These are phyloP conservation scores for Drosophila nigricruria DNA, from an alignment of 2,888 invertebrate genomes.

Conservation along the genomic window DNA sequence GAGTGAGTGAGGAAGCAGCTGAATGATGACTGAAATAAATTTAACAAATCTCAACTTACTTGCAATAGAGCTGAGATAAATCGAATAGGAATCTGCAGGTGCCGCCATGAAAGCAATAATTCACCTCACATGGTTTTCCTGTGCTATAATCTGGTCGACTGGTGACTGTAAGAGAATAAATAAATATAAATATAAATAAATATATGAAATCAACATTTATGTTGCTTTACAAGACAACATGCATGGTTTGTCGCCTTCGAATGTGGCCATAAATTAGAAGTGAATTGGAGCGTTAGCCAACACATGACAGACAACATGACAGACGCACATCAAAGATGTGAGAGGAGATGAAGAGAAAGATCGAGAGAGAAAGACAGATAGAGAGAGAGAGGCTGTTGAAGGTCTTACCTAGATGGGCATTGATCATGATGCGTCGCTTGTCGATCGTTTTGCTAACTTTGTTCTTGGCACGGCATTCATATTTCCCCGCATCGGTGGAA, in stretches of 20 bases:
- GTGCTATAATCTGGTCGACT: constrained; percentile 84
- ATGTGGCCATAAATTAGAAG: constrained; percentile 75
- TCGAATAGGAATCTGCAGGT: constrained; percentile 93
- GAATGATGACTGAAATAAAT: constrained; percentile 1
- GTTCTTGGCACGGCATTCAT: constrained; percentile 92
- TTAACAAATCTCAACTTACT: constrained; percentile 87
- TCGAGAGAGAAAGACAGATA: neutral
- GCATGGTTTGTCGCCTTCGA: constrained; percentile 55
- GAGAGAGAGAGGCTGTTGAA: constrained; percentile 1
- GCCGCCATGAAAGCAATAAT: constrained; percentile 94
- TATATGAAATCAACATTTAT: constrained; percentile 11
- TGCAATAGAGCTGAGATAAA: constrained; percentile 93
- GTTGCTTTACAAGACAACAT: constrained; percentile 17
- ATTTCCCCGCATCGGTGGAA: constrained; percentile 91
- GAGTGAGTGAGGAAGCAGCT: constrained; percentile 11
- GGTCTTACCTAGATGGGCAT: constrained; percentile 83
- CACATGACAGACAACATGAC: constrained; percentile 47
- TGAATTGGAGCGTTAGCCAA: constrained; percentile 74
- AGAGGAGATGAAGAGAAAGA: neutral
- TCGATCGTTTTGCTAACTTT: constrained; percentile 84
- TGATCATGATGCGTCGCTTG: constrained; percentile 84
- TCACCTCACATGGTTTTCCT: constrained; percentile 86
- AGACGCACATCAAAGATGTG: constrained; percentile 47
- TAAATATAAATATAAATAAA: constrained; percentile 6
- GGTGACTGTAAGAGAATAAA: constrained; percentile 72